A percentile compares a stretch with the other conserved stretches of the same genome.
phyloP scores from a whole-genome alignment of 2,888 invertebrate genomes.

The Chirona hameri region DNA sequence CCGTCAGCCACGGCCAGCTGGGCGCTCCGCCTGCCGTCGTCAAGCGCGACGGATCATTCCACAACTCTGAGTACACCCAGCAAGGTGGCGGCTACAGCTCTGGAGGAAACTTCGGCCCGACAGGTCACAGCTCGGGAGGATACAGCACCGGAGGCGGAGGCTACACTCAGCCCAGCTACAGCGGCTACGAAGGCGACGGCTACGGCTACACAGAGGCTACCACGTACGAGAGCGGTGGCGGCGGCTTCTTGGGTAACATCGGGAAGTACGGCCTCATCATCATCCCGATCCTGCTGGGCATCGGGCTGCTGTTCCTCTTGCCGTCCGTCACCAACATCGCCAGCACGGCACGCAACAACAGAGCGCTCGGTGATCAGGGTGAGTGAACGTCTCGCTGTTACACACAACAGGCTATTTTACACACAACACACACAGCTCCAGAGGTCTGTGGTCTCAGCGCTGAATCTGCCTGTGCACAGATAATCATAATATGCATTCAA shows the following conservation, averaged over 20 bases:
- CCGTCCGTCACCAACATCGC: neutral
- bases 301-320: neutral
- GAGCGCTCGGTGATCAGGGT: too few species aligned
- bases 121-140: too few species aligned
- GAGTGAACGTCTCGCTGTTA: too few species aligned
- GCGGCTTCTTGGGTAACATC: neutral
- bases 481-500: too few species aligned
- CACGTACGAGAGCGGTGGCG: neutral
- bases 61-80: neutral
- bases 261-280: neutral
- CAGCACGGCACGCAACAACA: neutral
- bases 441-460: too few species aligned
- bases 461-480: too few species aligned
- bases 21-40: neutral
- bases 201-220: neutral
- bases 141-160: neutral
- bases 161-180: neutral
- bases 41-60: neutral
- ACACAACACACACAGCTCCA: too few species aligned
- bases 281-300: slow-evolving; percentile 2
- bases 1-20: neutral
- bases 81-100: neutral
- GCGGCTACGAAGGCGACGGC: neutral
- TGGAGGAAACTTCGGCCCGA: too few species aligned
- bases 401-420: too few species aligned